Percentiles rank a stretch among this genome's conserved stretches.
phyloP scores from a whole-genome alignment of 2,113 vertebrate genomes.

The Pandion haliaetus region DNA sequence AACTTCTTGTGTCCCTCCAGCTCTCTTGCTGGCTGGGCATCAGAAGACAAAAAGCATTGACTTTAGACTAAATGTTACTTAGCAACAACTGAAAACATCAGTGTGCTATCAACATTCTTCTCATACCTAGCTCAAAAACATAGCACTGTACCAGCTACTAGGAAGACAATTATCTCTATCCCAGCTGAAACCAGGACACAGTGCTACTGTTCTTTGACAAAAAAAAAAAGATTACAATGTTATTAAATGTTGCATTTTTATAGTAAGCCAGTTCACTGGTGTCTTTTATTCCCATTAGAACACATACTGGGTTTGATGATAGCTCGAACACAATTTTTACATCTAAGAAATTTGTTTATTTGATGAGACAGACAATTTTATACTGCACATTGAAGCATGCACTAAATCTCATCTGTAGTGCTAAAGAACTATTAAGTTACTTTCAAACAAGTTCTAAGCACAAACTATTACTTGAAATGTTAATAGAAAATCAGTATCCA shows the following conservation, averaged over 20 bases:
- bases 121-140: too few species aligned
- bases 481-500: not conserved
- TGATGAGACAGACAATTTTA: not conserved
- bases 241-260: not conserved
- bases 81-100: too few species aligned
- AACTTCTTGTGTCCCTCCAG: too few species aligned
- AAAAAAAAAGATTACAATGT: not conserved
- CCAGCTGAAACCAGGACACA: too few species aligned
- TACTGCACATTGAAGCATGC: not conserved
- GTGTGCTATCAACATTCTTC: too few species aligned
- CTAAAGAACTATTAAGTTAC: not conserved
- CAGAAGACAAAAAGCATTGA: too few species aligned
- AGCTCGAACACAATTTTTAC: not conserved
- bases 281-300: not conserved
- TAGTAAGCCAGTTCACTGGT: not conserved
- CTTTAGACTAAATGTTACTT: too few species aligned
- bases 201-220: not conserved
- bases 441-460: not conserved
- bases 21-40: too few species aligned
- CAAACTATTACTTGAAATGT: not conserved
- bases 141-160: too few species aligned
- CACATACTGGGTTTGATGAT: not conserved
- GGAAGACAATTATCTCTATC: too few species aligned
- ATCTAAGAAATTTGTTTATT: not conserved
- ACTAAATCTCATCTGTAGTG: not conserved